phyloP scores from a whole-genome alignment of 2,888 invertebrate species.

The Biston stratarius region DNA sequence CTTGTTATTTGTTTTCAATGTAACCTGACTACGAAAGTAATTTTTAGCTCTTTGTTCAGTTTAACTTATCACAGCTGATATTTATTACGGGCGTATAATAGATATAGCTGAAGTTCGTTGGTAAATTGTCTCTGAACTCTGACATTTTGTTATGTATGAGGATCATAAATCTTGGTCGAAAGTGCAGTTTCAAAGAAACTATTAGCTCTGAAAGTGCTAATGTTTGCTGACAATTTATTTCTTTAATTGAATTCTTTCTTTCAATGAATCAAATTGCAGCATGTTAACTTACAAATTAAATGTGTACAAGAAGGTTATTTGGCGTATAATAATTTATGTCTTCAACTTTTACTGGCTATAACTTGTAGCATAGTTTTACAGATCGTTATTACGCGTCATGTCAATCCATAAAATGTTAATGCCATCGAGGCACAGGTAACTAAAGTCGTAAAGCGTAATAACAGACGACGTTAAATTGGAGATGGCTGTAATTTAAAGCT shows the following conservation, averaged over 20 bases:
- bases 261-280: too few species aligned
- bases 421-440: conserved; percentile 26
- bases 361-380: conserved; percentile 16
- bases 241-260: too few species aligned
- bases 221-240: background rate
- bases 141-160: conserved; percentile 21
- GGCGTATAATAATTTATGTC: background rate
- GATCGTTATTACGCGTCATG: conserved; percentile 18
- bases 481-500: conserved; percentile 18
- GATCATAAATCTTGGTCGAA: conserved; percentile 19
- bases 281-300: background rate
- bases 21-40: background rate
- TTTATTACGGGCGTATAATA: conserved; percentile 9
- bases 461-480: conserved; percentile 21
- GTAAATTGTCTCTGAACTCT: conserved; percentile 22
- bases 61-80: conserved; percentile 6
- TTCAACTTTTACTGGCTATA: conserved; percentile 2
- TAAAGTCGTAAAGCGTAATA: conserved; percentile 28
- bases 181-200: conserved; percentile 16
- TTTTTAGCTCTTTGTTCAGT: background rate
- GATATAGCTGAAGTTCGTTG: conserved; percentile 16
- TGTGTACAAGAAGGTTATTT: background rate
- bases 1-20: background rate
- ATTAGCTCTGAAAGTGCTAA: background rate
- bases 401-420: conserved; percentile 32